Percentiles rank a stretch among this genome's conserved stretches.
These are phyloP conservation scores for Diarsia mendica DNA, from an alignment of 2,888 invertebrate species.

Conservation along the genomic window DNA sequence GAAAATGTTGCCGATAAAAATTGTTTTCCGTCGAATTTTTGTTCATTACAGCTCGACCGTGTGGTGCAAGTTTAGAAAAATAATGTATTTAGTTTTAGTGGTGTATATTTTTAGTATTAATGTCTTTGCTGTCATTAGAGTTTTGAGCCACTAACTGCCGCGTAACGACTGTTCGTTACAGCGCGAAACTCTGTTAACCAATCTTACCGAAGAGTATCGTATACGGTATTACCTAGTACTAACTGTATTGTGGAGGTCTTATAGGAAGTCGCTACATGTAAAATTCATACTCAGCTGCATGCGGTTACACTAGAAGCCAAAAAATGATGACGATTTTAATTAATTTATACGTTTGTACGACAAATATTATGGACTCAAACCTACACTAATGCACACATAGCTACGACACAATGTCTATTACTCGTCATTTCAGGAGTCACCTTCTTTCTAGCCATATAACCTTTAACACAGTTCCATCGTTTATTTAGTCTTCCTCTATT, in stretches of 20 bases:
- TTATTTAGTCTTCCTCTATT: no score
- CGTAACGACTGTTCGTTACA: no score
- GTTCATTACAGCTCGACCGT: conserved; percentile 64
- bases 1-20: conserved; percentile 67
- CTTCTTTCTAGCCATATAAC: no score
- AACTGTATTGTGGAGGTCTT: neutral
- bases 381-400: no score
- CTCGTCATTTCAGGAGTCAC: no score
- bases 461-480: no score
- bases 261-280: neutral
- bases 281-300: neutral
- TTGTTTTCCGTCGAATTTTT: conserved; percentile 65
- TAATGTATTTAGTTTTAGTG: neutral
- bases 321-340: neutral
- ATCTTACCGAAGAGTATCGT: neutral
- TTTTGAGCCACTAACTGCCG: no score
- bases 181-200: neutral
- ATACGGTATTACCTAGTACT: neutral
- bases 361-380: no score
- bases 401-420: no score
- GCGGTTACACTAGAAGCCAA: neutral
- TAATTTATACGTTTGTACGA: no score
- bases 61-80: conserved; percentile 51
- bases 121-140: no score
- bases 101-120: neutral